Evolutionary conservation across 2,113 vertebrate species (phyloP).

Genomic region (Plectropomus leopardus): DNA sequence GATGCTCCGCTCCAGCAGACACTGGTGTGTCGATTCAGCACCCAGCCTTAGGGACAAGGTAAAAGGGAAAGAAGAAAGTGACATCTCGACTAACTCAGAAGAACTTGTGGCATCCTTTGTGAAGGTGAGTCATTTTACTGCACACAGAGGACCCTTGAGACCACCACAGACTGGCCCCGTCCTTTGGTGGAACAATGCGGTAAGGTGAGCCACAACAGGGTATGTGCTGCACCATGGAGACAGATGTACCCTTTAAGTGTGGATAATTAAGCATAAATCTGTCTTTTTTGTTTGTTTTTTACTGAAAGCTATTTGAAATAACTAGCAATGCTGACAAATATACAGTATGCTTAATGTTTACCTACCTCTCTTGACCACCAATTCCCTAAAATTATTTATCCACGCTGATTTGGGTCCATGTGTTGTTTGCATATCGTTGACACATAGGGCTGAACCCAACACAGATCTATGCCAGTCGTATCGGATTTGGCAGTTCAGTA

Average conservation of each 20-base stretch:
- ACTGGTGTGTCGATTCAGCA: slow-evolving; percentile 83
- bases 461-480: too few species aligned
- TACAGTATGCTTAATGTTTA: not conserved
- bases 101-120: slow-evolving; percentile 68
- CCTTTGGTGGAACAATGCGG: slow-evolving; percentile 62
- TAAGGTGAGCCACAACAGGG: slow-evolving; percentile 25
- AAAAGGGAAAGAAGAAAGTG: slow-evolving; percentile 57
- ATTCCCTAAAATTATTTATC: not conserved
- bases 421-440: slow-evolving; percentile 11
- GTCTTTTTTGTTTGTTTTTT: not conserved
- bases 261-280: not conserved
- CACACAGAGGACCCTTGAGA: slow-evolving; percentile 54
- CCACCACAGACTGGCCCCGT: slow-evolving; percentile 10
- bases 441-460: too few species aligned
- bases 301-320: not conserved
- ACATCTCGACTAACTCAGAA: slow-evolving; percentile 57
- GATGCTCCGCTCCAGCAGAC: slow-evolving; percentile 75
- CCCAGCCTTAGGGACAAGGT: slow-evolving; percentile 58
- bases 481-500: too few species aligned
- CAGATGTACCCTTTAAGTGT: not conserved
- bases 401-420: not conserved
- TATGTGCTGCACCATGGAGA: not conserved
- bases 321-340: not conserved
- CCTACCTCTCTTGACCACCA: not conserved
- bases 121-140: slow-evolving; percentile 75